Conservation (phyloP, 2,797 vertebrate genomes). For the Bovichtus diacanthus region DNA sequence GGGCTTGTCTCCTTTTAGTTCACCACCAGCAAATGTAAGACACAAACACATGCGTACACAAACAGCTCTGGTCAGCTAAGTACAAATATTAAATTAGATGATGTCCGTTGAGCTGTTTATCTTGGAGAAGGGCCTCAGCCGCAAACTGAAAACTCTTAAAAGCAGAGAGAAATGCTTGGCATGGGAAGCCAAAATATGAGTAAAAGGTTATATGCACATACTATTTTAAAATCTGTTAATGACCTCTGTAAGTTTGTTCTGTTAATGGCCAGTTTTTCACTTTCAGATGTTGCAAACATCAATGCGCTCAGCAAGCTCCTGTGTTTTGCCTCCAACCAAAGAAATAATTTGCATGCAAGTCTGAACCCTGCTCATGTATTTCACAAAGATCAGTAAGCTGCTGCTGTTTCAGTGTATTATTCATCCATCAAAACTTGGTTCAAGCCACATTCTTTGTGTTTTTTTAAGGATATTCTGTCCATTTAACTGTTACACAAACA, state of each 20-base stretch:
- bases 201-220: not conserved
- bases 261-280: not conserved
- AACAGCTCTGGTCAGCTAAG: constrained; percentile 48
- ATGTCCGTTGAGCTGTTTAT: constrained; percentile 38
- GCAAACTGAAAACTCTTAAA: constrained; percentile 16
- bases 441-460: not conserved
- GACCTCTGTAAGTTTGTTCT: not conserved
- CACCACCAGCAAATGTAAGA: constrained; percentile 31
- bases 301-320: not conserved
- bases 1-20: constrained; percentile 43
- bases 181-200: not conserved
- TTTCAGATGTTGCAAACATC: constrained; percentile 10
- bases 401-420: constrained; percentile 11
- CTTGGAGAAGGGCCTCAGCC: constrained; percentile 12
- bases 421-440: not conserved
- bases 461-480: not conserved
- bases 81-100: constrained; percentile 23
- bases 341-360: constrained; percentile 33
- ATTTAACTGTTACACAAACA: not conserved
- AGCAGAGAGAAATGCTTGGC: constrained; percentile 2
- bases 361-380: constrained; percentile 25
- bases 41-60: constrained; percentile 25
- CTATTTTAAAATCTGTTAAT: not conserved
- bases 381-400: constrained; percentile 33
- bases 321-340: constrained; percentile 35